Evolutionary conservation across 2,888 invertebrate species (phyloP).

Genomic region (Amblyteles armatorius): DNA sequence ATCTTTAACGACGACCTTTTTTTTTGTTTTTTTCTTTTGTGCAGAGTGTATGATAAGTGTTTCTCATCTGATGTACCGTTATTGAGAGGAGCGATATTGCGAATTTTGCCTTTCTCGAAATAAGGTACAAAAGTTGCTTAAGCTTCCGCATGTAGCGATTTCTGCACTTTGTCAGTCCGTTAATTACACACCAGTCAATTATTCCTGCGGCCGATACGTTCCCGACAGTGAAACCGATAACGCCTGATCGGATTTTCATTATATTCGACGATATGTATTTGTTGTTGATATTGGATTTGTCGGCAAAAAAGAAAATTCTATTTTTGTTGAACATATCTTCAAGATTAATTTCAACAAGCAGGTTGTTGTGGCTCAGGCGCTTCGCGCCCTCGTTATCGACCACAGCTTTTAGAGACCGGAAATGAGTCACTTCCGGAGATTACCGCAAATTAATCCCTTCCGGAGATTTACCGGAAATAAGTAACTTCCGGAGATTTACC

Average conservation of each 20-base stretch:
- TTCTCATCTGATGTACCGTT: background rate
- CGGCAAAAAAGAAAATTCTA: background rate
- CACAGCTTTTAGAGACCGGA: too few species aligned
- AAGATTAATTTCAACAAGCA: background rate
- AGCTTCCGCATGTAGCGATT: background rate
- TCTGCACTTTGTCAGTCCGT: background rate
- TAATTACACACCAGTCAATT: background rate
- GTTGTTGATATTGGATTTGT: background rate
- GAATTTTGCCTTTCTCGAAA: conserved; percentile 3
- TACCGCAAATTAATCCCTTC: too few species aligned
- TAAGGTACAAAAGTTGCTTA: background rate
- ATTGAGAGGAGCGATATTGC: background rate
- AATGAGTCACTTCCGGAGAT: too few species aligned
- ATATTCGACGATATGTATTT: background rate
- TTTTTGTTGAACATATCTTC: background rate
- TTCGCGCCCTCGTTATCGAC: too few species aligned
- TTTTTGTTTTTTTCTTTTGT: background rate
- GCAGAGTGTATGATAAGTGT: background rate
- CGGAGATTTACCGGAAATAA: too few species aligned
- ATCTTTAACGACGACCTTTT: background rate
- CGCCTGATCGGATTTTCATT: background rate
- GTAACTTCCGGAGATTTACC: too few species aligned
- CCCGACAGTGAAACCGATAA: background rate
- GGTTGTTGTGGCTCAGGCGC: too few species aligned
- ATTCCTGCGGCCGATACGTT: background rate